Percentiles rank a stretch among this genome's conserved stretches.
Evolutionary conservation across 1,140 invertebrate species (phyloP).

Genomic region (Orchesella cincta): DNA sequence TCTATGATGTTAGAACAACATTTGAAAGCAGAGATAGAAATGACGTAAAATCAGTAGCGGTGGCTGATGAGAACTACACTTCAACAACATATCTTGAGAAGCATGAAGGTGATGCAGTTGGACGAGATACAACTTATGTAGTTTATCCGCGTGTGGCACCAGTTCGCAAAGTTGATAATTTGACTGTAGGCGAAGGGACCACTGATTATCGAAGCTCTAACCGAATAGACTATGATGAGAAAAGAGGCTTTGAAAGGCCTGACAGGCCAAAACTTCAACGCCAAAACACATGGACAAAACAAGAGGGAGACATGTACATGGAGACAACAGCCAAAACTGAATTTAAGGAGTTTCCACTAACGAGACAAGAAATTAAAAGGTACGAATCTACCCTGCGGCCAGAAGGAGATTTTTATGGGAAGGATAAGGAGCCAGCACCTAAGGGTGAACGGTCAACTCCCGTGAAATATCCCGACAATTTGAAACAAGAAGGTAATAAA

Average conservation of each 20-base stretch:
- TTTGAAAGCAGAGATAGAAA: constrained; percentile 46
- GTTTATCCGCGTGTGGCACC: constrained; percentile 15
- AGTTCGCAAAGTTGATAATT: constrained; percentile 32
- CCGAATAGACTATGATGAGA: constrained; percentile 42
- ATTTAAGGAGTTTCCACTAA: constrained; percentile 56
- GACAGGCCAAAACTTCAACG: constrained; percentile 70
- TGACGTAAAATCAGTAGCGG: constrained; percentile 34
- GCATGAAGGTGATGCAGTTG: constrained; percentile 23
- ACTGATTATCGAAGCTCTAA: constrained; percentile 42
- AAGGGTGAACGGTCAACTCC: constrained; percentile 58
- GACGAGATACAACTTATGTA: not conserved
- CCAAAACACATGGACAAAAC: constrained; percentile 78
- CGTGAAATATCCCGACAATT: constrained; percentile 64
- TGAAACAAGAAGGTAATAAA: constrained; percentile 68
- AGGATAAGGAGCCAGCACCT: constrained; percentile 51
- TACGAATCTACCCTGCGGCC: constrained; percentile 64
- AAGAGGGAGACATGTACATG: constrained; percentile 69
- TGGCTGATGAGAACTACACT: constrained; percentile 44
- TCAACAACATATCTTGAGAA: constrained; percentile 48
- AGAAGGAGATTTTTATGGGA: constrained; percentile 60
- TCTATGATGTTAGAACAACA: constrained; percentile 44
- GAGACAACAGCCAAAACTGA: constrained; percentile 68
- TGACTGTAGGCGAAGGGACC: constrained; percentile 42
- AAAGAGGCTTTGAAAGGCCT: constrained; percentile 50
- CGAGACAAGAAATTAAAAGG: constrained; percentile 33